Base-by-base conservation (phyloP, 1,140 invertebrate species). In the Hypothenemus hampei region DNA sequence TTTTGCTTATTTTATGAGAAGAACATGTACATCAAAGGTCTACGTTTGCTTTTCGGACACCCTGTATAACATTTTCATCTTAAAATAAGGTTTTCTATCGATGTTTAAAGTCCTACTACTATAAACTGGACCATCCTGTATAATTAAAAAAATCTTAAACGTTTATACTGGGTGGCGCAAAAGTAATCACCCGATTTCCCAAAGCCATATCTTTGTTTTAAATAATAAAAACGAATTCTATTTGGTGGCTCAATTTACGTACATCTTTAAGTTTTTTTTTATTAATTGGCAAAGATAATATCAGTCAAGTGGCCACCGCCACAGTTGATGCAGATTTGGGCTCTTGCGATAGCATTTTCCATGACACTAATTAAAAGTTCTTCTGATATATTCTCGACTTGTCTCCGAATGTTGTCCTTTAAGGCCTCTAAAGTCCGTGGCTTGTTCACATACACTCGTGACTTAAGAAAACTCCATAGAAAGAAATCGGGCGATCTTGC, bases 321-420 rank as follows among this genome's bases (percentile, higher is more conserved):
- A 58, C n/a, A 57, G 31, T 44, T 57, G 26, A 52, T 51, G 24
- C 23, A 37, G 23, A 43, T 51, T 36, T 10, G 29, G 40, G 21
- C 55, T 22, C 19, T 11, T 33, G 43, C 39, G 39, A 41, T 26
- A 4, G 37, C n/a, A 37, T 37, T 39, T 53, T 57, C 24, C 43
- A 47, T 39, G 35, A 47, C 44, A 53, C 36, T 52, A 16, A 13
- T 19, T 7, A 41, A 48, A 60, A 46, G 40, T 43, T 57, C 48
- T 13, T 40, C 54, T 37, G 22, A 37, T 29, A 50, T 37, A 35
- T 51, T 60, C 36, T 43, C 52, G 52, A 24, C 26, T 49, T 59
- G 48, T 46, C 59, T 45, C 41, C 43, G 50, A 57, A 60, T 66
- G 41, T 65, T 65, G 13, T 60, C 59, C 54, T 67, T 68, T 22